Percentiles rank a stretch among this genome's conserved stretches.
Evolutionary conservation across 2,797 vertebrate species (phyloP).

Genomic region (Hoplostethus atlanticus): DNA sequence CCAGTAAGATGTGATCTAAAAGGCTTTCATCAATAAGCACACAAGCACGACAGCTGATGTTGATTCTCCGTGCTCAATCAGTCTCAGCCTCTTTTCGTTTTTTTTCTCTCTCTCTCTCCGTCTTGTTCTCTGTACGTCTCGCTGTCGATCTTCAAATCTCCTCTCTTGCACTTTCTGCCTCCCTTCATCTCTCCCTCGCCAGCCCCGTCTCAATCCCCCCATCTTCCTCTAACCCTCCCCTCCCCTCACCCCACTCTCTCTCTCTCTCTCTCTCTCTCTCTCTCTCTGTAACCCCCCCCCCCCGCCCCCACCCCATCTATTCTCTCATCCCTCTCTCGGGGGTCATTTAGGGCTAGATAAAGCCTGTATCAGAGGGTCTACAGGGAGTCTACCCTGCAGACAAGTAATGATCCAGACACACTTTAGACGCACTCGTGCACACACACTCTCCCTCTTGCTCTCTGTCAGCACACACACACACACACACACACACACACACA

Average conservation of each 20-base stretch:
- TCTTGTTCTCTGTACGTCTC: conserved; percentile 10
- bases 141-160: conserved; percentile 29
- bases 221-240: background rate
- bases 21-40: conserved; percentile 50
- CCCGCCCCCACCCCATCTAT: too few relatives aligned
- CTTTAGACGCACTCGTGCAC: conserved; percentile 24
- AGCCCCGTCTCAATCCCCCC: background rate
- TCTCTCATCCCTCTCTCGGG: conserved; percentile 64
- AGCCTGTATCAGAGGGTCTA: conserved; percentile 53
- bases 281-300: background rate
- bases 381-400: conserved; percentile 64
- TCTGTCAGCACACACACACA: background rate
- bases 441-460: conserved; percentile 1
- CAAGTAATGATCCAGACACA: conserved; percentile 66
- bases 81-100: conserved; percentile 38
- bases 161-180: background rate
- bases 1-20: conserved; percentile 49
- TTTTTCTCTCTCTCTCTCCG: conserved; percentile 18
- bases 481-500: conserved; percentile 18
- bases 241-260: background rate
- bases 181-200: background rate
- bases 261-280: background rate
- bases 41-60: conserved; percentile 39
- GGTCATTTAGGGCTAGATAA: conserved; percentile 64
- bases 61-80: conserved; percentile 40